Evolutionary conservation across 2,113 vertebrate species (phyloP).

Genomic region (Rhinoptilus africanus): DNA sequence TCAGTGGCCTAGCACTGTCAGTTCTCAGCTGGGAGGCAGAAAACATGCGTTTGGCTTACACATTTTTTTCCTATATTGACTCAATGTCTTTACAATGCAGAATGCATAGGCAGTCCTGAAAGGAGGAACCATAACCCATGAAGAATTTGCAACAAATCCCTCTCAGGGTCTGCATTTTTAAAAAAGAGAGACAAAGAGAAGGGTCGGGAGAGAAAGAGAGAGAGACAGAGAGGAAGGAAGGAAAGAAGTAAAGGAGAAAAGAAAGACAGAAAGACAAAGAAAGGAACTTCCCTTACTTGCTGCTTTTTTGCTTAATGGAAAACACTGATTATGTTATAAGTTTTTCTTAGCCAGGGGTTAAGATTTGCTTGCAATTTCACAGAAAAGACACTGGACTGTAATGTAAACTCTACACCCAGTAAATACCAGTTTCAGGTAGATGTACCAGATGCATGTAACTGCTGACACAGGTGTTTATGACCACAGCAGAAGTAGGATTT

Average conservation of each 20-base stretch:
- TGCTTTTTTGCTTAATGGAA: neutral
- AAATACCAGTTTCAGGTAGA: neutral
- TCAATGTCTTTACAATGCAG: neutral
- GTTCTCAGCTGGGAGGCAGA: neutral
- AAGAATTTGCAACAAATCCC: neutral
- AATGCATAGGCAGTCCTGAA: neutral
- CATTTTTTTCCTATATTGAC: neutral
- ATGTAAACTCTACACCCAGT: neutral
- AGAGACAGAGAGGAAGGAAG: neutral
- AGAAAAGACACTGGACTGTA: neutral
- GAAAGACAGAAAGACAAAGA: neutral
- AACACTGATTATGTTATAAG: neutral
- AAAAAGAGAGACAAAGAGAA: neutral
- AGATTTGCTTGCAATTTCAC: neutral
- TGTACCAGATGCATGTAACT: neutral
- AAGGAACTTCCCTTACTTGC: neutral
- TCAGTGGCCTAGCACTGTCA: neutral
- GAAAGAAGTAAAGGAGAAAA: accelerated
- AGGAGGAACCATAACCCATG: neutral
- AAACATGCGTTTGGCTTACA: neutral
- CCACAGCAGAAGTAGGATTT: neutral
- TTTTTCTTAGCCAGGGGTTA: neutral
- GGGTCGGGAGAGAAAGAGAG: accelerated
- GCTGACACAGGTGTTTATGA: neutral
- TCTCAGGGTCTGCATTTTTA: neutral